Percentiles rank a stretch among this genome's conserved stretches.
phyloP scores from a whole-genome alignment of 2,113 vertebrate genomes.

The Hepsetus odoe region DNA sequence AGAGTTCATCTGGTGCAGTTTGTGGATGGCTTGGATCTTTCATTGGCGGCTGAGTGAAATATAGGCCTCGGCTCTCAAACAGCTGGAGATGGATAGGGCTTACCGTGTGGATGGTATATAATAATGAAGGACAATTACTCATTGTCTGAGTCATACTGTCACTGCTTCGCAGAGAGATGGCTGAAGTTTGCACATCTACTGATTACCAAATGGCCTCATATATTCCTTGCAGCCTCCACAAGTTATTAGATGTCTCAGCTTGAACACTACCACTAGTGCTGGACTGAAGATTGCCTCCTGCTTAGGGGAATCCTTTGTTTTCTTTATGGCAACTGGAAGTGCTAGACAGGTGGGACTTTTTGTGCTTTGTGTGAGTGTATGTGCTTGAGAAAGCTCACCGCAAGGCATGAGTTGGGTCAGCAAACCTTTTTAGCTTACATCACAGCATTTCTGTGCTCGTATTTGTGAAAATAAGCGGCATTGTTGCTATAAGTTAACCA shows the following conservation, averaged over 20 bases:
- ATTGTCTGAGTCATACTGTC: slow-evolving; percentile 7
- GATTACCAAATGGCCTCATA: slow-evolving; percentile 19
- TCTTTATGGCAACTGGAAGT: background rate
- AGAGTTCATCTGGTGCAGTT: slow-evolving; percentile 30
- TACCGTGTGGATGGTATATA: background rate
- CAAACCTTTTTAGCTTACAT: slow-evolving; percentile 32
- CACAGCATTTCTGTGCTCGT: slow-evolving; percentile 16
- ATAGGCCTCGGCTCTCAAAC: slow-evolving; percentile 8
- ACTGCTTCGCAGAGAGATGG: background rate
- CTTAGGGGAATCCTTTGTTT: slow-evolving; percentile 2
- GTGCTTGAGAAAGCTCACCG: slow-evolving; percentile 27
- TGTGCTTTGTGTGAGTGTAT: slow-evolving; percentile 5
- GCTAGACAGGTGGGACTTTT: background rate
- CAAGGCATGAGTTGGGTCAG: slow-evolving; percentile 30
- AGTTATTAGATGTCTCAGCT: slow-evolving; percentile 3
- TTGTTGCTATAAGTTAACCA: slow-evolving; percentile 48
- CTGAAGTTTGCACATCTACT: slow-evolving; percentile 15
- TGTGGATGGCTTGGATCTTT: slow-evolving; percentile 7
- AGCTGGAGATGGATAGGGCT: slow-evolving; percentile 22
- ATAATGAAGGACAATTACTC: slow-evolving; percentile 16
- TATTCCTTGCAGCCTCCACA: background rate
- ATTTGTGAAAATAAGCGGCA: slow-evolving; percentile 25
- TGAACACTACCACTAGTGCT: background rate
- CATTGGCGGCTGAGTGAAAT: slow-evolving; percentile 4
- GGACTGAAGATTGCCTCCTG: background rate